Conservation (phyloP, 1,140 invertebrate genomes). For the Heliconius eleuchia region DNA sequence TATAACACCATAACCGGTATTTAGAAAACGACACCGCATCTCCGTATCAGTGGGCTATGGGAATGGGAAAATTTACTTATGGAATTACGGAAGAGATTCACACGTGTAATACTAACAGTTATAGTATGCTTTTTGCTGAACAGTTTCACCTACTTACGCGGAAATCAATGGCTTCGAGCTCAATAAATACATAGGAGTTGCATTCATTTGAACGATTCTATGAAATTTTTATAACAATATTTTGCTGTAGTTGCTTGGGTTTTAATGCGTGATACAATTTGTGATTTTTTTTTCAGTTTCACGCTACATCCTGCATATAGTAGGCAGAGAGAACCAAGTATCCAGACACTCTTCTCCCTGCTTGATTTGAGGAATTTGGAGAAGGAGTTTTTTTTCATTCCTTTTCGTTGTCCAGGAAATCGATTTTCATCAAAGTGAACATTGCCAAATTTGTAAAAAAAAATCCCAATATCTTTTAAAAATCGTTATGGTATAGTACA, state of each 20-base stretch:
- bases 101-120: conserved; percentile 22
- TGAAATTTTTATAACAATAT: neutral
- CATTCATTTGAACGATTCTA: neutral
- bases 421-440: too few species aligned
- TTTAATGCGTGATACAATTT: too few species aligned
- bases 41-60: conserved; percentile 26
- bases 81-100: conserved; percentile 17
- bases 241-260: neutral
- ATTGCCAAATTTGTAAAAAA: too few species aligned
- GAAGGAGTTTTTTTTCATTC: too few species aligned
- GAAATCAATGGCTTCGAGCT: conserved; percentile 20
- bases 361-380: too few species aligned
- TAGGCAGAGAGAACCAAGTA: too few species aligned
- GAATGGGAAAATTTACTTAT: conserved; percentile 18
- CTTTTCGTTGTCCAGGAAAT: too few species aligned
- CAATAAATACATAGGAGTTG: neutral
- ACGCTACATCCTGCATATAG: too few species aligned
- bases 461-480: too few species aligned
- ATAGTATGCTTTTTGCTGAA: conserved; percentile 17
- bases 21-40: conserved; percentile 12
- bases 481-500: too few species aligned
- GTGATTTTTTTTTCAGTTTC: too few species aligned
- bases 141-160: conserved; percentile 23
- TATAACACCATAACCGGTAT: conserved; percentile 6
- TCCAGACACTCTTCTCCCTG: too few species aligned